Evolutionary conservation across 1,140 invertebrate species (phyloP), one percentile per base, ranked within the genome.

Genomic region (Drosophila tristis): DNA sequence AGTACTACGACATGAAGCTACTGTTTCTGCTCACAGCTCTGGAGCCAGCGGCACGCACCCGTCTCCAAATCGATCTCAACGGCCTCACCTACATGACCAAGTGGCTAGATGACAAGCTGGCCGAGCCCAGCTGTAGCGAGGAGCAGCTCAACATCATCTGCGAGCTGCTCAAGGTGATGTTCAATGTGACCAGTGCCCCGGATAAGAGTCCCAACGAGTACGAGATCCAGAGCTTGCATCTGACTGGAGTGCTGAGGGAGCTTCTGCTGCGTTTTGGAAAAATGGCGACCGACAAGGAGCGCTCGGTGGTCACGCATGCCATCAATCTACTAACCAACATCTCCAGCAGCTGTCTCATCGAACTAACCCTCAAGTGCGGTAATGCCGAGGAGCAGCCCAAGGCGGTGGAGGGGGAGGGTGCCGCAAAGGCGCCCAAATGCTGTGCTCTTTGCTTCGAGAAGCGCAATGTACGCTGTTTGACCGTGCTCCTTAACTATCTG

Each of bases 151-250:
- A 95, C 56, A 93, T 98, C 44, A 93, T 94, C 25, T 96, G 95
- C 92, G 97, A 99, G 93, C 95, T 97, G 73, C 93, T 98, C 6
- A 98, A 98, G 93, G 95, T 96, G 11, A 93, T 98, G 62, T 99
- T 98, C 91, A 99, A 98, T 92, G 92, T 99, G 57, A 95, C 95
- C n/a, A 93, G 95, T 20, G 91, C 93, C 63, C 92, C 93, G 47
- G 93, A 94, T 67, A 90, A 93, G 11, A 91, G 93, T 15, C 93
- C 93, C 63, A 93, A 96, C 82, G 95, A 96, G 75, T 95, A 97
- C 81, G 94, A 96, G 77, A 94, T 95, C 1, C 95, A 95, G 89
- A 96, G 95, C 81, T 92, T 95, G 74, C 93, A 95, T 65, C 91
- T 98, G 49, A 95, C 96, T 39, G 93, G 93, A 47, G 95, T 97